Evolutionary conservation across 2,888 invertebrate species (phyloP), one percentile per base, ranked within the genome.

Genomic region (Apotomis turbidana): DNA sequence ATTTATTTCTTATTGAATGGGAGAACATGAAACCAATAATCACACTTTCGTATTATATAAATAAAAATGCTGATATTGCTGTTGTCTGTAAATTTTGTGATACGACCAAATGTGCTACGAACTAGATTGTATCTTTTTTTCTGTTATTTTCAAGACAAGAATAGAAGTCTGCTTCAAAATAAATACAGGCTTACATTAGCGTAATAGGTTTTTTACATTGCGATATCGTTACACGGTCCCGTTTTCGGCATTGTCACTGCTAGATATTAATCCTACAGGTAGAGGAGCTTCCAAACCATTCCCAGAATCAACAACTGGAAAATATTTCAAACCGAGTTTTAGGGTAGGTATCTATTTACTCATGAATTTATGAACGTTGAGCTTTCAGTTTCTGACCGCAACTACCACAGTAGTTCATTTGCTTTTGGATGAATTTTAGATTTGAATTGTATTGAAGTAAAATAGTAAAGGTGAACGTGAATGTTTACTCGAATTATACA

Each of bases 341-440:
- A 49, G 10, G 1, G 6, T 27, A 27, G 27, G 27, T 49, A 49
- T 49, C 49, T 49, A 49, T 49, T 49, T 49, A 49, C 49, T 49
- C 49, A 9, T 49, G 49, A 49, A 64, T 61, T 66, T 74, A 68
- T 55, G 74, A 27, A 63, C 36, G 52, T 13, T 15, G n/a, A 64
- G n/a, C 38, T 54, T 64, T 54, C 44, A 27, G 55, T 46, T 54
- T 55, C 44, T 41, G 6, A 38, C 58, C 58, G 58, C 58, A 38
- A 38, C 6, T 38, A 38, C 41, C 58, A 58, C 58, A 12, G 36
- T 5, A 38, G 12, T n/a, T 38, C 38, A n/a, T n/a, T 58, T 58
- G 38, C 38, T 58, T 58, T 38, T 38, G 58, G 27, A 58, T 58
- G 36, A 27, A 55, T 55, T 55, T 64, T 46, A 41, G 41, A 41